Evolutionary conservation across 2,888 invertebrate genomes (phyloP).

Genomic region (Drosophila melanosoma): DNA sequence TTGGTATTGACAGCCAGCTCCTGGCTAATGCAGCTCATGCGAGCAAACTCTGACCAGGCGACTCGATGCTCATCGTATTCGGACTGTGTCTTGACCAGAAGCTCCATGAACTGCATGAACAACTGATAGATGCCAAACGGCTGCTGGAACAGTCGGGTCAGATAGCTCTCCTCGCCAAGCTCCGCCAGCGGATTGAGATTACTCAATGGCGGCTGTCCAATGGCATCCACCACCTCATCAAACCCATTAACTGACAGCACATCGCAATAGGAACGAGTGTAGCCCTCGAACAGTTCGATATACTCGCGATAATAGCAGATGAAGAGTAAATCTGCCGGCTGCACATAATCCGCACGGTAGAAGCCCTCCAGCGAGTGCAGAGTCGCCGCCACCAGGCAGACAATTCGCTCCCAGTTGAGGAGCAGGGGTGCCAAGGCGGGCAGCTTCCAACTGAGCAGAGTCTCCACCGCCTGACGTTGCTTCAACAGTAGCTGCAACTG

Average conservation of each 20-base stretch:
- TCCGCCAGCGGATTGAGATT: conserved; percentile 55
- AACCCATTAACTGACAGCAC: conserved; percentile 90
- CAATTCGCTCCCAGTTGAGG: conserved; percentile 89
- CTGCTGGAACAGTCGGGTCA: conserved; percentile 78
- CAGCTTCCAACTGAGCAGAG: conserved; percentile 55
- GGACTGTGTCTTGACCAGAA: conserved; percentile 68
- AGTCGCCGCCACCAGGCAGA: conserved; percentile 89
- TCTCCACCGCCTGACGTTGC: conserved; percentile 64
- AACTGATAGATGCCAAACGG: conserved; percentile 82
- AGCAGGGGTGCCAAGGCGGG: conserved; percentile 83
- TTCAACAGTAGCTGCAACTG: conserved; percentile 75
- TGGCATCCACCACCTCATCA: conserved; percentile 87
- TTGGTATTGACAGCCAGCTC: conserved; percentile 83
- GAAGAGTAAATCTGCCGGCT: conserved; percentile 89
- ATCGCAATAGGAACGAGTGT: conserved; percentile 90
- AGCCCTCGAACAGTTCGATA: conserved; percentile 89
- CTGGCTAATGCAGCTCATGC: conserved; percentile 80
- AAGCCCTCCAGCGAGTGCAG: conserved; percentile 89
- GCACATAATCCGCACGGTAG: conserved; percentile 88
- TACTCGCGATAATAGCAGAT: conserved; percentile 90
- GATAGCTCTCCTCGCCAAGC: conserved; percentile 66
- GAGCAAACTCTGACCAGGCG: conserved; percentile 80
- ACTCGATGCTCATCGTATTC: conserved; percentile 78
- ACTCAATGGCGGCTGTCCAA: conserved; percentile 82
- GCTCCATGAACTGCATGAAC: conserved; percentile 80